Percentiles rank a stretch among this genome's conserved stretches.
phyloP scores from a whole-genome alignment of 2,888 invertebrate species.

The Ashinkailepas kermadecensis region DNA sequence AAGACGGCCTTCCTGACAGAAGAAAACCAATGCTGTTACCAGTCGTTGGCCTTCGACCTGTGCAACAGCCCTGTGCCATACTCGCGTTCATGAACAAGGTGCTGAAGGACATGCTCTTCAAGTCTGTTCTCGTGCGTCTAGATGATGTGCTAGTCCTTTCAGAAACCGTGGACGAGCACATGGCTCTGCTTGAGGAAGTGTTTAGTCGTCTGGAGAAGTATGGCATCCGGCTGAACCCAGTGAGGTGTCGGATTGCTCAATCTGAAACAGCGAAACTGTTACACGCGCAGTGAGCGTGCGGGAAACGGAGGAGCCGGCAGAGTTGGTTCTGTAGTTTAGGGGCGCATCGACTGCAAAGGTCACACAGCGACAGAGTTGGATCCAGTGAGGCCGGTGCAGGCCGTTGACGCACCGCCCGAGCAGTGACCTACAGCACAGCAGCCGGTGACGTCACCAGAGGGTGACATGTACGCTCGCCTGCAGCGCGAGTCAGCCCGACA shows the following conservation, averaged over 20 bases:
- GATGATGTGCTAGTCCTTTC: background rate
- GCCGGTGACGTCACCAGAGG: too few species aligned
- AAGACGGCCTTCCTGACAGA: constrained; percentile 25
- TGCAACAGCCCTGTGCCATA: background rate
- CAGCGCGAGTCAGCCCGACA: too few species aligned
- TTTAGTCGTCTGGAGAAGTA: background rate
- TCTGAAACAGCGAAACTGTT: background rate
- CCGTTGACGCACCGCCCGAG: too few species aligned
- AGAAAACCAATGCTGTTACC: background rate
- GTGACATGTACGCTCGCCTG: too few species aligned
- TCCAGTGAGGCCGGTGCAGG: too few species aligned
- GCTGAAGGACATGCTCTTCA: constrained; percentile 3
- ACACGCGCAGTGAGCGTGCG: too few species aligned
- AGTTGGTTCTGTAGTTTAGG: too few species aligned
- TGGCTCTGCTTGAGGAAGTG: background rate
- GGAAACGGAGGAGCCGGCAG: too few species aligned
- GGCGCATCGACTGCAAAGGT: too few species aligned
- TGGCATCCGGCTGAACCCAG: background rate
- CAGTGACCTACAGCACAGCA: too few species aligned
- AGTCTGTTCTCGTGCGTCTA: constrained; percentile 10
- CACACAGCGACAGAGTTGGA: too few species aligned
- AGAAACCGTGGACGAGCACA: background rate
- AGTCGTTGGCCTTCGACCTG: constrained; percentile 2
- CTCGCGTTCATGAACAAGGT: background rate
- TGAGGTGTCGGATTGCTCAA: background rate